Evolutionary conservation across 2,888 invertebrate genomes (phyloP).

Genomic region (Andrena camellia): DNA sequence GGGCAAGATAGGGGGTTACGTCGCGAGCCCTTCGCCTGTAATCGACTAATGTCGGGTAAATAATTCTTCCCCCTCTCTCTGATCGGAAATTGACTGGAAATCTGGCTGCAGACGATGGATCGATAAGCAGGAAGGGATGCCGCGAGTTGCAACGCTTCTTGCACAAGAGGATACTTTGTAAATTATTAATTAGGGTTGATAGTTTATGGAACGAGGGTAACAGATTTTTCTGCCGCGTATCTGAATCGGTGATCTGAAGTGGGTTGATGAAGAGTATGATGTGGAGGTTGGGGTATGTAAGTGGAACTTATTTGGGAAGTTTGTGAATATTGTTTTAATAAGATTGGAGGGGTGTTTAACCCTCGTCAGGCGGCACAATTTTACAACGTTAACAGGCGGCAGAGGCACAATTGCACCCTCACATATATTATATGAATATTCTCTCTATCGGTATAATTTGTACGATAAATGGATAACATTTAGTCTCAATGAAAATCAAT

Average conservation of each 20-base stretch:
- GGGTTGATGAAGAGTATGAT: not conserved
- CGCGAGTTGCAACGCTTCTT: not conserved
- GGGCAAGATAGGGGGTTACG: not conserved
- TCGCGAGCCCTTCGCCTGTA: constrained; percentile 1
- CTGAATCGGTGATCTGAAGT: not conserved
- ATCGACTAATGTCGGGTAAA: constrained; percentile 27
- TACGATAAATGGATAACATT: no score
- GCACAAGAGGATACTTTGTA: not conserved
- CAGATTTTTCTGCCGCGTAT: not conserved
- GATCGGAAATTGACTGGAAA: constrained; percentile 6
- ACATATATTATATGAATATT: no score
- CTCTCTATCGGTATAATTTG: no score
- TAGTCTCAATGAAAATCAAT: no score
- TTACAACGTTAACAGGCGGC: no score
- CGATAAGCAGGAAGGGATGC: not conserved
- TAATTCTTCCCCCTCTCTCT: constrained; percentile 3
- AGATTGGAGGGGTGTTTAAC: not conserved
- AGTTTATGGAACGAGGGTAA: not conserved
- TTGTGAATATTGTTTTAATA: not conserved
- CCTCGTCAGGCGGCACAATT: no score
- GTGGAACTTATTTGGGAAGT: not conserved
- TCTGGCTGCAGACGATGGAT: not conserved
- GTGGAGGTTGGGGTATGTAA: not conserved
- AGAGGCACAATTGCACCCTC: no score
- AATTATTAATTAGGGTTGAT: constrained; percentile 6